Evolutionary conservation across 2,797 vertebrate species (phyloP).

Genomic region (Euphonia xanthogaster): DNA sequence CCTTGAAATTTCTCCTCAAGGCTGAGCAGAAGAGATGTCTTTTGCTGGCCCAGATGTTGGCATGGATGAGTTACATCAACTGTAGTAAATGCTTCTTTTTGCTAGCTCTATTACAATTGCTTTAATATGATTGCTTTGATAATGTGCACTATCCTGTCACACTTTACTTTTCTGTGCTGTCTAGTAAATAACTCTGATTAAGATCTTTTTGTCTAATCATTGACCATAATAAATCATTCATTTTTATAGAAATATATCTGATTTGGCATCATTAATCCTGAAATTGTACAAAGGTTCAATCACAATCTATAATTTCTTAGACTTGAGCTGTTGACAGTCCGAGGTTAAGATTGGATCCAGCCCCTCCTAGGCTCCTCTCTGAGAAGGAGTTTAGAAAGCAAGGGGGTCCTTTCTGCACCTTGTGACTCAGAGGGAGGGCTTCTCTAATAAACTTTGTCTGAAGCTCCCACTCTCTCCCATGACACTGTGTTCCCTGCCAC

Average conservation of each 20-base stretch:
- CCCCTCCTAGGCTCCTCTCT: not conserved
- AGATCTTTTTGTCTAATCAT: not conserved
- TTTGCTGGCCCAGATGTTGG: not conserved
- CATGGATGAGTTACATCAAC: not conserved
- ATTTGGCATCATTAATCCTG: not conserved
- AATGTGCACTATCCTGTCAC: not conserved
- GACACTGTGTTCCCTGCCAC: not conserved
- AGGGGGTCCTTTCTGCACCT: not conserved
- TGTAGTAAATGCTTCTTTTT: not conserved
- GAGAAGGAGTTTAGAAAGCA: not conserved
- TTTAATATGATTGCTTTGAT: not conserved
- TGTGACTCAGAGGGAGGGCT: not conserved
- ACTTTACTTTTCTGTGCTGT: not conserved
- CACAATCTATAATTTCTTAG: not conserved
- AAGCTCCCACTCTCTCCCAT: not conserved
- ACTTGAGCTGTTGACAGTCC: not conserved
- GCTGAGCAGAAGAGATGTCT: not conserved
- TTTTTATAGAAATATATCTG: not conserved
- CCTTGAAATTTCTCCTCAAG: accelerated
- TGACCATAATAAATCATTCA: not conserved
- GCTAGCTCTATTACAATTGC: not conserved
- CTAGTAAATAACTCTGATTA: not conserved
- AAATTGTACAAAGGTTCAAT: not conserved
- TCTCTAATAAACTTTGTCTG: not conserved
- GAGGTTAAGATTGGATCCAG: not conserved